Conservation (phyloP, 2,113 vertebrate species). For the Notechis scutatus region DNA sequence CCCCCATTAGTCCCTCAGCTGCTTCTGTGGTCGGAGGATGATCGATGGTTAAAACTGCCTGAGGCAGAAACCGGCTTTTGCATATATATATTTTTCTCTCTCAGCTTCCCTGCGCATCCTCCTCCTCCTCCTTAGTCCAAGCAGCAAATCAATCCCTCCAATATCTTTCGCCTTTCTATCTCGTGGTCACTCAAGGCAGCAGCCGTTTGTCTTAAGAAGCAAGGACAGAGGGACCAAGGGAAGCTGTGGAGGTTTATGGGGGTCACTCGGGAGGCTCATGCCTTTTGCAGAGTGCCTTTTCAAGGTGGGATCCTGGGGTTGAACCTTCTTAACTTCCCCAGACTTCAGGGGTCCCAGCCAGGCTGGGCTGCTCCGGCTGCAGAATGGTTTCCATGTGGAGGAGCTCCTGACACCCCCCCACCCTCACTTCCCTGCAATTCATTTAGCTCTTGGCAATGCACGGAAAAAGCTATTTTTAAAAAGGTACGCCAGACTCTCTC, state of each 20-base stretch:
- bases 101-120: neutral
- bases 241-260: neutral
- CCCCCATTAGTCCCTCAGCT: no score
- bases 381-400: conserved; percentile 21
- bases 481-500: conserved; percentile 51
- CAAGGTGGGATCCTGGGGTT: neutral
- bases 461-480: conserved; percentile 51
- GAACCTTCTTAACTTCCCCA: neutral
- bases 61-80: neutral
- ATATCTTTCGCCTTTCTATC: neutral
- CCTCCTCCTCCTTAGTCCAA: neutral
- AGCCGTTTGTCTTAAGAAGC: neutral
- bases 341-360: neutral
- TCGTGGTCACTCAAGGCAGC: neutral
- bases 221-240: neutral
- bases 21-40: no score
- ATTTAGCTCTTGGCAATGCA: conserved; percentile 45
- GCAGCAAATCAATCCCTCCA: neutral
- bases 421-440: conserved; percentile 48
- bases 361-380: neutral
- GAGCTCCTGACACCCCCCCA: neutral
- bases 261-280: neutral
- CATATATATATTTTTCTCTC: no score
- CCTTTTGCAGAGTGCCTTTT: neutral
- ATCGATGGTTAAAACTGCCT: neutral